phyloP scores from a whole-genome alignment of 2,113 vertebrate genomes.

The Epinephelus cyanopodus region DNA sequence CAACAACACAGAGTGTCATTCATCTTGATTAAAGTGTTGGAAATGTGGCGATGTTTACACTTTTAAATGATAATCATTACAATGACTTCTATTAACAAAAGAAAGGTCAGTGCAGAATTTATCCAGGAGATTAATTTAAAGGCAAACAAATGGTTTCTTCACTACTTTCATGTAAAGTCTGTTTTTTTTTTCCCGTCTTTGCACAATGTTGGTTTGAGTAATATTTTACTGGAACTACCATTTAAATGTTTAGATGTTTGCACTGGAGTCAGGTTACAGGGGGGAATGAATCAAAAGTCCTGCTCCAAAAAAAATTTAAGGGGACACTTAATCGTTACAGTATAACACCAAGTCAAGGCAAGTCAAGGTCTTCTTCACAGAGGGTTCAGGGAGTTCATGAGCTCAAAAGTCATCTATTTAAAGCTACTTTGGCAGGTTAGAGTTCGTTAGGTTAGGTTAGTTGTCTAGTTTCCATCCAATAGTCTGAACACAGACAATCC shows the following conservation, averaged over 20 bases:
- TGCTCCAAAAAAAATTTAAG: too few species aligned
- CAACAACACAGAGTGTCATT: not conserved
- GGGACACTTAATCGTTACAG: too few species aligned
- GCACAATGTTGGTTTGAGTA: slow-evolving; percentile 11
- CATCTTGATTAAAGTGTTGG: slow-evolving; percentile 21
- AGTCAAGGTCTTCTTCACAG: too few species aligned
- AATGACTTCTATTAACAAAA: slow-evolving; percentile 37
- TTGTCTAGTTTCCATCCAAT: too few species aligned
- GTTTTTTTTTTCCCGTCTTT: not conserved
- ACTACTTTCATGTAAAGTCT: slow-evolving; percentile 6
- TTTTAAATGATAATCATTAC: slow-evolving; percentile 42
- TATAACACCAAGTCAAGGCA: too few species aligned
- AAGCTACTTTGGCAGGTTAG: too few species aligned
- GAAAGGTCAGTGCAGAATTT: slow-evolving; percentile 18
- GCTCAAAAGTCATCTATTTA: too few species aligned
- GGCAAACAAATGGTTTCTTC: slow-evolving; percentile 36
- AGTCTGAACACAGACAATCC: too few species aligned
- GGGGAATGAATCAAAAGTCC: slow-evolving; percentile 4
- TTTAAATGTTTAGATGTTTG: slow-evolving; percentile 35
- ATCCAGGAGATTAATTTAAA: slow-evolving; percentile 21
- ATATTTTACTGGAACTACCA: not conserved
- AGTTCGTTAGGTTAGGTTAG: too few species aligned
- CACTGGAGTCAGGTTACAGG: not conserved
- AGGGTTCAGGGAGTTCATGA: too few species aligned
- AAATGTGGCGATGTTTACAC: slow-evolving; percentile 11